Conservation (phyloP, 2,797 vertebrate genomes). For the Necrosyrtes monachus region DNA sequence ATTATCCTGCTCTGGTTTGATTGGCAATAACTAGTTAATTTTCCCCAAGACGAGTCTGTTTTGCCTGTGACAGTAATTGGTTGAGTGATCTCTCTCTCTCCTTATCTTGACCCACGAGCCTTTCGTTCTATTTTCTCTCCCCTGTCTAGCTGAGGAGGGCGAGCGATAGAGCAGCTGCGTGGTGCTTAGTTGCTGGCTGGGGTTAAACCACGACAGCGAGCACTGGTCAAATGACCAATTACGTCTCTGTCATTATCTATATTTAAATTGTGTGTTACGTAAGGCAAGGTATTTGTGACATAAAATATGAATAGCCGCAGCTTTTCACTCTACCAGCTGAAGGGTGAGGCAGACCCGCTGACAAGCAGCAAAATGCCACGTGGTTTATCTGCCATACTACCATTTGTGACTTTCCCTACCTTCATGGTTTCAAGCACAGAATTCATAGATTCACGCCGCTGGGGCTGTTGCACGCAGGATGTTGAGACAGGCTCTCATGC, state of each 20-base stretch:
- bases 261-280: not conserved
- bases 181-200: no score
- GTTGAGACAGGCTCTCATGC: not conserved
- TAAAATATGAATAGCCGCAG: not conserved
- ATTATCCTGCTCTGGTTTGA: no score
- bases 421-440: not conserved
- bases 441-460: not conserved
- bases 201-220: not conserved
- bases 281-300: not conserved
- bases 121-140: no score
- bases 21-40: no score
- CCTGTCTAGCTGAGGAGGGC: no score
- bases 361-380: not conserved
- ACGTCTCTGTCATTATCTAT: no score
- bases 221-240: not conserved
- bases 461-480: not conserved
- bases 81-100: no score
- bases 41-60: no score
- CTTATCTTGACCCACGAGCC: no score
- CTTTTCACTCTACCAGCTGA: not conserved
- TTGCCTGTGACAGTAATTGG: no score
- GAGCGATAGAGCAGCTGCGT: no score
- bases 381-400: not conserved
- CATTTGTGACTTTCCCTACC: not conserved
- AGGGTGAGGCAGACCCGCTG: not conserved